Percentiles rank a stretch among this genome's conserved stretches.
Evolutionary conservation across 1,140 invertebrate genomes (phyloP).

Genomic region (Callitettix versicolor): DNA sequence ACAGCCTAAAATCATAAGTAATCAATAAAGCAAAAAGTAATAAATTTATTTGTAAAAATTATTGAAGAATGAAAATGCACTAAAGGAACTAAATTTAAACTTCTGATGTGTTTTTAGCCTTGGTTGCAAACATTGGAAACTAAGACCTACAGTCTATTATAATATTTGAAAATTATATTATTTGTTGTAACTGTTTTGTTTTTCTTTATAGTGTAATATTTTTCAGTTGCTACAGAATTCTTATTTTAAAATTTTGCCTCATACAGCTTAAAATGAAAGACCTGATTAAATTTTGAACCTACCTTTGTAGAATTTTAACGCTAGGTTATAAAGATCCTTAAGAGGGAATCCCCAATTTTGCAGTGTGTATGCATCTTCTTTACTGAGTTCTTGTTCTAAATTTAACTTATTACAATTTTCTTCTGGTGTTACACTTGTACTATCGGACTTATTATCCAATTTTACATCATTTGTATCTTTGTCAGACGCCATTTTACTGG

Average conservation of each 20-base stretch:
- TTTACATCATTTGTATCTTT: too few species aligned
- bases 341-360: slow-evolving; percentile 55
- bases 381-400: too few species aligned
- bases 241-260: not conserved
- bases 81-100: not conserved
- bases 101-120: too few species aligned
- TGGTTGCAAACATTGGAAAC: not conserved
- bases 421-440: too few species aligned
- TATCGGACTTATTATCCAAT: too few species aligned
- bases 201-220: not conserved
- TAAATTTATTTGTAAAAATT: slow-evolving; percentile 11
- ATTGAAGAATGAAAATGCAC: not conserved
- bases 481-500: too few species aligned
- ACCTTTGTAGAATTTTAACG: slow-evolving; percentile 84
- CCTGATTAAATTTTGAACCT: slow-evolving; percentile 23
- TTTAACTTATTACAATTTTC: too few species aligned
- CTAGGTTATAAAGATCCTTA: slow-evolving; percentile 75
- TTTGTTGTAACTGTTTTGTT: too few species aligned
- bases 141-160: not conserved
- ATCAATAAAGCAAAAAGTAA: slow-evolving; percentile 21
- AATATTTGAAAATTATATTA: not conserved
- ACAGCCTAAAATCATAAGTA: too few species aligned
- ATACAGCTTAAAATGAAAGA: not conserved
- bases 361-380: slow-evolving; percentile 15
- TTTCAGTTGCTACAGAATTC: not conserved